phyloP scores from a whole-genome alignment of 2,888 invertebrate species.

The Cactoblastis cactorum region DNA sequence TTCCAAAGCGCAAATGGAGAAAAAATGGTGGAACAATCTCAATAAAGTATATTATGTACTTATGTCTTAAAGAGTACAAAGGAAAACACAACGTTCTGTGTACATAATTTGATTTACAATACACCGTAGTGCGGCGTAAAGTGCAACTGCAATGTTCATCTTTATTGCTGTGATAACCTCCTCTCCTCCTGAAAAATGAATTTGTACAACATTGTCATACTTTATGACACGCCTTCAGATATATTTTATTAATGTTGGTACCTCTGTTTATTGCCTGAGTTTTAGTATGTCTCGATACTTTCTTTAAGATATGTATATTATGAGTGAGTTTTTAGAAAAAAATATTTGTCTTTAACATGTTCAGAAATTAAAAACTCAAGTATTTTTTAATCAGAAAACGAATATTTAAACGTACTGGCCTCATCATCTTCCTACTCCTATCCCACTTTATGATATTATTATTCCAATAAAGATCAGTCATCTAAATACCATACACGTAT shows the following conservation, averaged over 20 bases:
- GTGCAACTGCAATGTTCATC: slow-evolving; percentile 8
- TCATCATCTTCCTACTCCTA: too few species aligned
- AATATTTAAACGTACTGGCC: too few species aligned
- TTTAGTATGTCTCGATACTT: background rate
- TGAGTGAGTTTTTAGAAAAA: background rate
- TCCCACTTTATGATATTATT: too few species aligned
- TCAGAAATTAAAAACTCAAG: too few species aligned
- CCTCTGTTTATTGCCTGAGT: background rate
- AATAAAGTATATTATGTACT: too few species aligned
- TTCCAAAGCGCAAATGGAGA: too few species aligned
- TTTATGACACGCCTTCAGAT: slow-evolving; percentile 6
- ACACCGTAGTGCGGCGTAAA: slow-evolving; percentile 12
- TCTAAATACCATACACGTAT: too few species aligned
- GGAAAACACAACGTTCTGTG: slow-evolving; percentile 3
- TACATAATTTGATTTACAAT: slow-evolving; percentile 10
- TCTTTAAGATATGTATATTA: background rate
- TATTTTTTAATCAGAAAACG: too few species aligned
- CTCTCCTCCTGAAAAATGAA: slow-evolving; percentile 14
- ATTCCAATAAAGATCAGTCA: too few species aligned
- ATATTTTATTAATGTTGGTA: slow-evolving; percentile 17
- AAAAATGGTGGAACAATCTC: too few species aligned
- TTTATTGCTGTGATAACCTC: slow-evolving; percentile 14
- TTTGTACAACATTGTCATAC: slow-evolving; percentile 11
- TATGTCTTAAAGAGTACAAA: background rate
- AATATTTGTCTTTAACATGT: too few species aligned